Evolutionary conservation across 2,888 invertebrate genomes (phyloP).

Genomic region (Catocala sponsa): DNA sequence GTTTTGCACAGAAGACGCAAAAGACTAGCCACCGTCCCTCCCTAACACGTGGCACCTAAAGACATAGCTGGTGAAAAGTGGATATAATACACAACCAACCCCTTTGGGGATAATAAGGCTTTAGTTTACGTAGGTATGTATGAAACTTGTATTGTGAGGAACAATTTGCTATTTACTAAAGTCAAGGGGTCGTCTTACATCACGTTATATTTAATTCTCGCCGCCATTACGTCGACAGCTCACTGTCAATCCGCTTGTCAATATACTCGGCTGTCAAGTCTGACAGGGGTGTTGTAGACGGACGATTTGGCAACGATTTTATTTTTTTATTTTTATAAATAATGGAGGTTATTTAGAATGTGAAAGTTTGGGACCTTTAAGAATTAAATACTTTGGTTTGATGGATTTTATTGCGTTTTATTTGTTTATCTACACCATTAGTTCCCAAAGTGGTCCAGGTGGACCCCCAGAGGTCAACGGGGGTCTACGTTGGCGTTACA

Average conservation of each 20-base stretch:
- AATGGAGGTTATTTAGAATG: background rate
- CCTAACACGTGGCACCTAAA: too few relatives aligned
- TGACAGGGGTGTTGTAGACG: slow-evolving; percentile 31
- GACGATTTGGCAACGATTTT: slow-evolving; percentile 17
- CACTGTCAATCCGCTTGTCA: slow-evolving; percentile 58
- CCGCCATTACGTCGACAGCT: slow-evolving; percentile 23
- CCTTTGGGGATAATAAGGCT: too few relatives aligned
- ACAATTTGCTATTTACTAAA: slow-evolving; percentile 5
- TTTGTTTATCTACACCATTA: too few relatives aligned
- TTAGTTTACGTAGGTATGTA: too few relatives aligned
- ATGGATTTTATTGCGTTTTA: too few relatives aligned
- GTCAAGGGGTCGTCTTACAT: slow-evolving; percentile 15
- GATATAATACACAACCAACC: too few relatives aligned
- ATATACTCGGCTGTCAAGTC: slow-evolving; percentile 49
- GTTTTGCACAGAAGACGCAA: too few relatives aligned
- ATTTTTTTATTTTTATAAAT: background rate
- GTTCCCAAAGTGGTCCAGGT: too few relatives aligned
- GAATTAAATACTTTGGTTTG: background rate
- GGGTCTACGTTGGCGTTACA: too few relatives aligned
- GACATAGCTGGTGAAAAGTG: too few relatives aligned
- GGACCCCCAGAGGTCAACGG: too few relatives aligned
- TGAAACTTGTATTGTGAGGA: background rate
- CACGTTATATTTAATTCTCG: slow-evolving; percentile 34
- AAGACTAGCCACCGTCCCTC: too few relatives aligned
- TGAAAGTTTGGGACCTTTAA: background rate